Evolutionary conservation across 2,113 vertebrate species (phyloP), one percentile per base, ranked within the genome.

Genomic region (Tapirus terrestris): DNA sequence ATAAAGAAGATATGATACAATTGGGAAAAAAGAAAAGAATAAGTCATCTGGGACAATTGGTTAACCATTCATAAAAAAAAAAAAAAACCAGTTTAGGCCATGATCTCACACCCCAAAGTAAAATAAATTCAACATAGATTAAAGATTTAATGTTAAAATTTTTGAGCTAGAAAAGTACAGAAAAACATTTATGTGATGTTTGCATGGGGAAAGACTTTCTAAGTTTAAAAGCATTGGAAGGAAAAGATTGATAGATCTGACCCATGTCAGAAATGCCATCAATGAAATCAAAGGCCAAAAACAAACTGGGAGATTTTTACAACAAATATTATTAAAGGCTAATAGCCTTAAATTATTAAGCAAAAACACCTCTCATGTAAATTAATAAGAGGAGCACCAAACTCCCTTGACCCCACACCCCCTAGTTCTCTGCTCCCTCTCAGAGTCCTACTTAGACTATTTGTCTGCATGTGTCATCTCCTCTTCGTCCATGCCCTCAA

Each of bases 181-280:
- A 72, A 33, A 92, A 70, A 73, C 43, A 79, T 76, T 76, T 91
- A 87, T 21, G 5, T 61, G 68, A 27, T 70, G 63, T 73, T 67
- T 79, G 43, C 56, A 67, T 85, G 33, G 63, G 51, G 63, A 89
- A 89, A 84, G 70, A 89, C 45, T 58, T 91, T 88, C 18, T 56
- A 79, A 65, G 79, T 92, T 95, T 79, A 85, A 84, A 94, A 96
- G 29, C 51, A 61, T 76, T 39, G 27, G 6, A 86, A 91, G 73
- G 76, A 76, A 91, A 77, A 88, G 56, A 85, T 51, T 43, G 58
- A 45, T 83, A 89, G 45, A 58, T 36, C 56, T 58, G 65, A 86
- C 65, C 63, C 45, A 86, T 29, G 48, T 81, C 67, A 94, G 81
- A 91, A 96, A 45, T 73, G 36, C 48, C 39, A 8, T 65, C 79